phyloP scores from a whole-genome alignment of 2,113 vertebrate species.

The Amphiprion percula region DNA sequence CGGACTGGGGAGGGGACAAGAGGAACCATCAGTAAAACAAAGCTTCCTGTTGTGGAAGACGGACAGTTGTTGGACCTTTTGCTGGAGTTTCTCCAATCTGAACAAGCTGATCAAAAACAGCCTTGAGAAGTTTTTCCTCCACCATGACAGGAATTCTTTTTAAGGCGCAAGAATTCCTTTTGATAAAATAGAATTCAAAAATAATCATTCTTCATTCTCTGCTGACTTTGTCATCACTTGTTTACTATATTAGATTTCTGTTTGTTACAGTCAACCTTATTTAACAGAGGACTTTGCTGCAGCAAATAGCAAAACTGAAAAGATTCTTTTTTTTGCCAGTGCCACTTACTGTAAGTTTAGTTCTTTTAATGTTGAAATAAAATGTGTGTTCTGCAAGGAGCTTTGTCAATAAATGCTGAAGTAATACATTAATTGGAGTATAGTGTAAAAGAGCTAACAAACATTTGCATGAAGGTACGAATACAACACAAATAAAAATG shows the following conservation, averaged over 20 bases:
- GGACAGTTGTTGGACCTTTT: not conserved
- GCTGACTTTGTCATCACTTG: constrained; percentile 4
- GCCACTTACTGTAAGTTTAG: not conserved
- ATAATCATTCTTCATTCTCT: constrained; percentile 7
- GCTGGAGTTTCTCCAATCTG: not conserved
- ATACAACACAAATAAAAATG: too few species aligned
- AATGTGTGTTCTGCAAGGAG: too few species aligned
- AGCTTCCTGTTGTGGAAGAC: constrained; percentile 38
- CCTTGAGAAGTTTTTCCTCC: constrained; percentile 34
- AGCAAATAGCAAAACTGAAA: constrained; percentile 4
- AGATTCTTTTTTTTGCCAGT: not conserved
- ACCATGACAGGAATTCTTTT: constrained; percentile 33
- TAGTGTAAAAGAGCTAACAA: too few species aligned
- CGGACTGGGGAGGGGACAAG: constrained; percentile 1
- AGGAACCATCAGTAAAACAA: constrained; percentile 25
- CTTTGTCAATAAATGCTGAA: too few species aligned
- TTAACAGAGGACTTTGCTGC: constrained; percentile 8
- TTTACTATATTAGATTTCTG: constrained; percentile 1
- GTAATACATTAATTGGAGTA: too few species aligned
- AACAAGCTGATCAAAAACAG: constrained; percentile 36
- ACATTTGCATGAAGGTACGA: too few species aligned
- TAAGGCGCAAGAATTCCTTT: constrained; percentile 22
- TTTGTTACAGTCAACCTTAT: constrained; percentile 24
- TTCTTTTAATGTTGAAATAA: too few species aligned
- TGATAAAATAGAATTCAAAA: constrained; percentile 8